Base-by-base conservation (phyloP, 2,113 vertebrate species). In the Archilochus colubris region DNA sequence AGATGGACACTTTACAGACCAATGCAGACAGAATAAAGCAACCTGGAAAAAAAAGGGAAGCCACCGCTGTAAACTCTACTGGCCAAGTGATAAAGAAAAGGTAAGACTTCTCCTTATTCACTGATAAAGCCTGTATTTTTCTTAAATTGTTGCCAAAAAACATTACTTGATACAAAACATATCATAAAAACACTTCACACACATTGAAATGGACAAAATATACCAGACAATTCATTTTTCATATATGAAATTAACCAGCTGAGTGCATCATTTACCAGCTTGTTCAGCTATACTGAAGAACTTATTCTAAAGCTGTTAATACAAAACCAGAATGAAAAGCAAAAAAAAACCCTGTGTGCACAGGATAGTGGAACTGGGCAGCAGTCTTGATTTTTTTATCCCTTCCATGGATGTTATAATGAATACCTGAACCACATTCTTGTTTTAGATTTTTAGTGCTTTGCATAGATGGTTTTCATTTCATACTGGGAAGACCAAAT, bases 21-120 rank as follows among this genome's bases (percentile, higher is more conserved):
- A 54, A 59, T 72, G 66, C 2, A 82, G 25, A 75, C 95, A 96
- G 69, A 69, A 86, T 79, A 93, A 94, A 76, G 44, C 27, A 57
- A 76, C 27, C 7, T 62, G 28, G 59, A 70, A 48, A 55, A 23
- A 72, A 92, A 88, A 24, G 38, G 57, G 69, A 90, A 84, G 73
- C 46, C 51, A 73, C 14, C 38, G 54, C 38, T 2, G 2, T 64
- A 66, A 91, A 87, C 70, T 67, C 25, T 75, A 36, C 23, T 12
- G 19, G 53, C 40, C 63, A 50, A 5, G 2, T 31, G 80, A 91
- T n/a, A 81, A 94, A 93, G 51, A 94, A 90, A 89, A 95, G 54
- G 89, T 93, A 93, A 94, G 85, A 72, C 28, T 86, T 64, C 67
- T 46, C 18, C 62, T 93, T 87, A 66, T 67, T 80, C 33, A 33